Evolutionary conservation across 2,797 vertebrate genomes (phyloP).

Genomic region (Diplodus puntazzo): DNA sequence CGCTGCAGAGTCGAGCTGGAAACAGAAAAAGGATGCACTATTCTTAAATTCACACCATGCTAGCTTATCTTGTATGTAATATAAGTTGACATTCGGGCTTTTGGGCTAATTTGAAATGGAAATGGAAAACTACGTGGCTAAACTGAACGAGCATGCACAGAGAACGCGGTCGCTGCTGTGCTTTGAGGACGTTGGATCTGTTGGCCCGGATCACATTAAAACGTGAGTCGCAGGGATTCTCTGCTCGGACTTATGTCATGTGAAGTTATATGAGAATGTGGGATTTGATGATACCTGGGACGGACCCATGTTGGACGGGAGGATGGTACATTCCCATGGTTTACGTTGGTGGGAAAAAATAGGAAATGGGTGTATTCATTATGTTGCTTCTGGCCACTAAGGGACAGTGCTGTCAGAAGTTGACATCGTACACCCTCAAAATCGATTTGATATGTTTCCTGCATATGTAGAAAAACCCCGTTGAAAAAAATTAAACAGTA

Average conservation of each 20-base stretch:
- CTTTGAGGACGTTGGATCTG: slow-evolving; percentile 62
- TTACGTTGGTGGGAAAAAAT: not conserved
- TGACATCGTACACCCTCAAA: no score
- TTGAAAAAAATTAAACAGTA: no score
- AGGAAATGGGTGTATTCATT: not conserved
- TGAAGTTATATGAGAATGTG: not conserved
- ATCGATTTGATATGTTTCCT: no score
- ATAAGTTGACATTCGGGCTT: fast-evolving
- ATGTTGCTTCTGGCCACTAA: not conserved
- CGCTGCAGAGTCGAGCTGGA: not conserved
- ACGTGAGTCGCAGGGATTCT: slow-evolving; percentile 68
- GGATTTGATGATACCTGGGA: not conserved
- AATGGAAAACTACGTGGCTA: slow-evolving; percentile 56
- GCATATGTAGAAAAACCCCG: no score
- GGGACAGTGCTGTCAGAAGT: no score
- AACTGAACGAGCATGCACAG: slow-evolving; percentile 71
- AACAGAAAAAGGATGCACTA: not conserved
- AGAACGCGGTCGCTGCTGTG: fast-evolving
- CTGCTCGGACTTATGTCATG: not conserved
- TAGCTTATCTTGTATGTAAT: not conserved
- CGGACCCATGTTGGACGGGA: no score
- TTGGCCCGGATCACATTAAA: slow-evolving; percentile 76
- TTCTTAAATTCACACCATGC: fast-evolving
- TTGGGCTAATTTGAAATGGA: slow-evolving; percentile 54
- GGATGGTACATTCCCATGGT: no score